These are phyloP conservation scores for Mellivora capensis DNA, from an alignment of 2,113 vertebrate species.

Conservation along the genomic window DNA sequence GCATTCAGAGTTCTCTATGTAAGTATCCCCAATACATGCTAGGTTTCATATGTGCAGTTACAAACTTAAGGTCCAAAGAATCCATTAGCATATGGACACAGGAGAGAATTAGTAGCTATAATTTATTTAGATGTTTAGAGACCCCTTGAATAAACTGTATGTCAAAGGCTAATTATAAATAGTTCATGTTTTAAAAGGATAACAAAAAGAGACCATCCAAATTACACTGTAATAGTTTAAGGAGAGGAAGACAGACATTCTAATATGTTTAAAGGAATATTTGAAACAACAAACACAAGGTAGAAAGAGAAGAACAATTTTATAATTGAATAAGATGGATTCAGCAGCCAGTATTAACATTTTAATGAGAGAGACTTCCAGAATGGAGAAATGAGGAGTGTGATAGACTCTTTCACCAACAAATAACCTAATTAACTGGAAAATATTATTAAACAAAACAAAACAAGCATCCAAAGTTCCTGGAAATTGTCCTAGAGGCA, in stretches of 20 bases:
- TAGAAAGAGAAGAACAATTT: neutral
- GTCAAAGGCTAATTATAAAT: neutral
- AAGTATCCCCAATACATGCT: neutral
- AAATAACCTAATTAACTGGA: slow-evolving; percentile 20
- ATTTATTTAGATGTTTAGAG: slow-evolving; percentile 15
- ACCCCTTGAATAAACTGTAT: neutral
- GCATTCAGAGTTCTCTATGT: neutral
- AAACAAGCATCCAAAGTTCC: neutral
- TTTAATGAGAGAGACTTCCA: slow-evolving; percentile 10
- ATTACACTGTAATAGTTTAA: neutral
- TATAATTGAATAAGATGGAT: slow-evolving; percentile 20
- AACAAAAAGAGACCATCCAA: neutral
- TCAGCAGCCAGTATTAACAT: neutral
- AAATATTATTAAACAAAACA: neutral
- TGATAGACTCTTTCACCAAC: neutral
- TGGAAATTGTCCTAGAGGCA: neutral
- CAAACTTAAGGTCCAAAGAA: neutral
- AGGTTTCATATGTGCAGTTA: neutral
- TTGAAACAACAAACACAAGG: neutral
- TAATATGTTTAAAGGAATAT: neutral
- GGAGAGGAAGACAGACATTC: neutral
- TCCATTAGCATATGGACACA: neutral
- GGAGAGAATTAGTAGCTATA: neutral
- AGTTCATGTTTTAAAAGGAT: slow-evolving; percentile 35
- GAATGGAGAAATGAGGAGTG: slow-evolving; percentile 25